phyloP scores from a whole-genome alignment of 1,140 invertebrate genomes.

The Andricus grossulariae region DNA sequence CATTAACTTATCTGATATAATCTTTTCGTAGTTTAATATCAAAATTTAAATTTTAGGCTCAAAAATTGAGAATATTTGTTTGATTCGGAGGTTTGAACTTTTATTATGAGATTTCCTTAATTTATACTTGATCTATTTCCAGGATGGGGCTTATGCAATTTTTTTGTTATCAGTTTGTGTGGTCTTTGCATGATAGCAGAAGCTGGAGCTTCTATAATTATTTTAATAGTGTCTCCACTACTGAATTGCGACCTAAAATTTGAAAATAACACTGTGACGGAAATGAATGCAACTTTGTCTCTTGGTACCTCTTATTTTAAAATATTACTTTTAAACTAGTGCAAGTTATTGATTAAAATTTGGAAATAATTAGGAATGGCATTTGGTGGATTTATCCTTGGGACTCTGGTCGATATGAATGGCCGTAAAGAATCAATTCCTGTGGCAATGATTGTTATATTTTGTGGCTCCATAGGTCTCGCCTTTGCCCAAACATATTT shows the following conservation, averaged over 20 bases:
- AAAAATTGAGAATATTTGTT: too few species aligned
- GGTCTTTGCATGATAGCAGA: slow-evolving; percentile 56
- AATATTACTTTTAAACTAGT: slow-evolving; percentile 17
- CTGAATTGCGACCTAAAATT: slow-evolving; percentile 56
- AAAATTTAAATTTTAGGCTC: too few species aligned
- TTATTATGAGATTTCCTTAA: too few species aligned
- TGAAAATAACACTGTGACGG: slow-evolving; percentile 39
- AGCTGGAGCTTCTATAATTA: slow-evolving; percentile 50
- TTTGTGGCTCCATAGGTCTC: slow-evolving; percentile 50
- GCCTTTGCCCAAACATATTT: slow-evolving; percentile 56
- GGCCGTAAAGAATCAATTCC: slow-evolving; percentile 56
- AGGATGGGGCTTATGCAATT: slow-evolving; percentile 62
- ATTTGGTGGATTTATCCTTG: slow-evolving; percentile 56
- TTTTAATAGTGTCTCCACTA: slow-evolving; percentile 50
- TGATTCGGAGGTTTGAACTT: too few species aligned
- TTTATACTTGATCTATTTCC: background rate
- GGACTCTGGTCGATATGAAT: slow-evolving; percentile 51
- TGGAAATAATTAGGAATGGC: slow-evolving; percentile 55
- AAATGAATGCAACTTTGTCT: slow-evolving; percentile 48
- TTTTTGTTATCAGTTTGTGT: slow-evolving; percentile 53
- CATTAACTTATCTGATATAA: too few species aligned
- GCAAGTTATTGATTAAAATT: background rate
- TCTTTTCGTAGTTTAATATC: too few species aligned
- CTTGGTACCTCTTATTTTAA: slow-evolving; percentile 47
- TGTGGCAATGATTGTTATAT: slow-evolving; percentile 50